A percentile compares a stretch with the other conserved stretches of the same genome.
Evolutionary conservation across 1,140 invertebrate species (phyloP).

Genomic region (Zaprionus capensis): DNA sequence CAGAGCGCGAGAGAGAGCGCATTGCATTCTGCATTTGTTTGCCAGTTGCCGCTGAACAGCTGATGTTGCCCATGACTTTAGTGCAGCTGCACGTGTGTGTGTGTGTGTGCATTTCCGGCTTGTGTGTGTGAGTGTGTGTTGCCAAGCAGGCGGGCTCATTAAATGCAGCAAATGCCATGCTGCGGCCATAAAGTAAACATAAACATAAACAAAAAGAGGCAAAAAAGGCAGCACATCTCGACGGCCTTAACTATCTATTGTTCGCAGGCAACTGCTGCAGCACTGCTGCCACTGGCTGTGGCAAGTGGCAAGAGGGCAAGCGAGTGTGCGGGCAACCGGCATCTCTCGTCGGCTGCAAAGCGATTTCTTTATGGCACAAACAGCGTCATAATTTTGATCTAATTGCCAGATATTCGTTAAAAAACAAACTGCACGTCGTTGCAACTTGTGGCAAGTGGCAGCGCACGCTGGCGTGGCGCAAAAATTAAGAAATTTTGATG

Average conservation of each 20-base stretch:
- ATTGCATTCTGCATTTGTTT: conserved; percentile 8
- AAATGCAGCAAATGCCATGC: conserved; percentile 68
- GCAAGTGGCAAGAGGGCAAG: conserved; percentile 16
- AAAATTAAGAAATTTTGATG: conserved; percentile 77
- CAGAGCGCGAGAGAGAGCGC: conserved; percentile 5
- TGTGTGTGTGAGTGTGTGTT: conserved; percentile 21
- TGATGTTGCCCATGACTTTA: conserved; percentile 39
- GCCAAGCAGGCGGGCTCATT: conserved; percentile 56
- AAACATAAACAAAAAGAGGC: conserved; percentile 63
- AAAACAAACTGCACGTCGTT: conserved; percentile 58
- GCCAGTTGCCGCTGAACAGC: conserved; percentile 39
- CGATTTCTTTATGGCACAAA: conserved; percentile 80
- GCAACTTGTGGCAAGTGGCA: conserved; percentile 9
- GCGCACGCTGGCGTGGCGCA: conserved; percentile 14
- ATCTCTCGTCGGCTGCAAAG: conserved; percentile 25
- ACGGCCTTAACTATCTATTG: conserved; percentile 75
- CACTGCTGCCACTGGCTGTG: conserved; percentile 26
- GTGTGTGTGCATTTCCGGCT: conserved; percentile 17
- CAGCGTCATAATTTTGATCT: conserved; percentile 80
- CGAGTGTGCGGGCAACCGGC: conserved; percentile 15
- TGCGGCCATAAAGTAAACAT: conserved; percentile 62
- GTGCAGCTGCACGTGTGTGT: background rate
- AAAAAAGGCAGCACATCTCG: conserved; percentile 37
- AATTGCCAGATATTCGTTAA: conserved; percentile 73
- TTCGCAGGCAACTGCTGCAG: conserved; percentile 41